A percentile compares a stretch with the other conserved stretches of the same genome.
Conservation (phyloP, 2,113 vertebrate species). For the Elephas maximus region DNA sequence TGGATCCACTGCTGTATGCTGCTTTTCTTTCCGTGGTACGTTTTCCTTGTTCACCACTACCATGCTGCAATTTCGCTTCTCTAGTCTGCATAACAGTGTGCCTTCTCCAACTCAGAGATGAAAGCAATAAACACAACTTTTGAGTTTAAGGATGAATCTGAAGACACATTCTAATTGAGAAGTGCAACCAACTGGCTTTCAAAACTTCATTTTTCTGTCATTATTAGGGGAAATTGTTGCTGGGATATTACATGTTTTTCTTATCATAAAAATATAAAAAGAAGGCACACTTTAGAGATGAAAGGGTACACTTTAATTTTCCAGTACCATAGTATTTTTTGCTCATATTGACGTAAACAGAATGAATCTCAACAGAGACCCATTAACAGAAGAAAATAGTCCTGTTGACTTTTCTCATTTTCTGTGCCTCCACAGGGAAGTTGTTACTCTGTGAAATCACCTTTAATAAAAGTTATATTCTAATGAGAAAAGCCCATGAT, state of each 20-base stretch:
- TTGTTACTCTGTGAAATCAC: background rate
- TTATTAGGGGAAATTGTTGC: background rate
- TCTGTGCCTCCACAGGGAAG: background rate
- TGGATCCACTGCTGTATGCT: background rate
- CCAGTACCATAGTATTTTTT: background rate
- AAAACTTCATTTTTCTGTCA: background rate
- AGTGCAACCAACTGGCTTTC: background rate
- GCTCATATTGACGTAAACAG: background rate
- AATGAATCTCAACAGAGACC: background rate
- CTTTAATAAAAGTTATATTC: background rate
- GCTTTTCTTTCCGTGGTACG: background rate
- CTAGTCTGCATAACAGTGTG: background rate
- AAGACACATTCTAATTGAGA: background rate
- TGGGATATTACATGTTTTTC: background rate
- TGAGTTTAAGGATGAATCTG: background rate
- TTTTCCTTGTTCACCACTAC: background rate
- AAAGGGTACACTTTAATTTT: background rate
- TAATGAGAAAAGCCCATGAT: background rate
- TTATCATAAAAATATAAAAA: background rate
- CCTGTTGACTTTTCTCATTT: background rate
- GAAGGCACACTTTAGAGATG: background rate
- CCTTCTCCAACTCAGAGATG: background rate
- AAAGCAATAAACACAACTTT: background rate
- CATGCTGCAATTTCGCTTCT: background rate
- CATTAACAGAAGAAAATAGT: background rate